phyloP scores from a whole-genome alignment of 2,888 invertebrate genomes.

The Tenthredo distinguenda region DNA sequence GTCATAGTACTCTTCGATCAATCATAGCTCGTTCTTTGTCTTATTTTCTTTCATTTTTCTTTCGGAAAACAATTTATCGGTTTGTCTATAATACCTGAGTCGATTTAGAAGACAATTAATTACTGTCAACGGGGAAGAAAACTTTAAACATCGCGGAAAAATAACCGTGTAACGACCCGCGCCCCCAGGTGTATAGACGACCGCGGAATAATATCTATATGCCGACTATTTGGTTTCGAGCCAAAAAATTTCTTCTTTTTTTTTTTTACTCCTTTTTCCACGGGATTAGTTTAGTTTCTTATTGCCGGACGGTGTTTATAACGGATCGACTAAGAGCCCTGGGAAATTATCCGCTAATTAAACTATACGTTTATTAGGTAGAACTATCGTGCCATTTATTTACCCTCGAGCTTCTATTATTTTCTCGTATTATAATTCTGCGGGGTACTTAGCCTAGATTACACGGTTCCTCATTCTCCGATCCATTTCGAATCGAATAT shows the following conservation, averaged over 20 bases:
- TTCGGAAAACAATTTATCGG: neutral
- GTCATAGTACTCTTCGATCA: neutral
- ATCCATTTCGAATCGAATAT: neutral
- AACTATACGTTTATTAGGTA: neutral
- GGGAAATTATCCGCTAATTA: slow-evolving; percentile 1
- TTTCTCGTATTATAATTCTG: neutral
- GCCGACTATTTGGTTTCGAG: neutral
- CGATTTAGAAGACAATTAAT: slow-evolving; percentile 16
- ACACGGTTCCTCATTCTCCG: neutral
- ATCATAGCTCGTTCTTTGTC: neutral
- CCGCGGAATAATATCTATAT: neutral
- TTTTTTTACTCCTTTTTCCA: neutral
- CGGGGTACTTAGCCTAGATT: neutral
- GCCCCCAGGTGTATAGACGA: neutral
- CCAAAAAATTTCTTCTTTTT: neutral
- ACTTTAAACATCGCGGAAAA: neutral
- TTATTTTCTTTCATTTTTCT: neutral
- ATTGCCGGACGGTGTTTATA: neutral
- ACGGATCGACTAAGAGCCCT: neutral
- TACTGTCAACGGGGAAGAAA: neutral
- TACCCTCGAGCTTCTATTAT: neutral
- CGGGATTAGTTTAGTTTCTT: slow-evolving; percentile 13
- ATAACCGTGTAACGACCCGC: slow-evolving; percentile 6
- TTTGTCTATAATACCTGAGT: neutral
- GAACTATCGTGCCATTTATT: neutral